A percentile compares a stretch with the other conserved stretches of the same genome.
These are phyloP conservation scores for Cataglyphis hispanica DNA, from an alignment of 1,140 invertebrate genomes.

Conservation along the genomic window DNA sequence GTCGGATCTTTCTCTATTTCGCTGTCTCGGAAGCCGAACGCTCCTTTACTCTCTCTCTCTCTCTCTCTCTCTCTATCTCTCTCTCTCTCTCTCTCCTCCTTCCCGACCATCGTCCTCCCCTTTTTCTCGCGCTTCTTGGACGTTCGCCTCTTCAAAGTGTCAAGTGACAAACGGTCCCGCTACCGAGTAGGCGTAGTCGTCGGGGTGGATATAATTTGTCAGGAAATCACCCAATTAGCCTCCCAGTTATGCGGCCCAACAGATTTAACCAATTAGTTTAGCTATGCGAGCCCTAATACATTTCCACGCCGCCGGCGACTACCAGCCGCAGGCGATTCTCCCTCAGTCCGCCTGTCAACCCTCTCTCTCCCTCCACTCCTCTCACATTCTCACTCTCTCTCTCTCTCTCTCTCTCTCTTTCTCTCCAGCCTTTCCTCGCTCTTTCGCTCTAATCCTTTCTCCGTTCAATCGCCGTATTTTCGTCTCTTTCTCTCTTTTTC, in stretches of 20 bases:
- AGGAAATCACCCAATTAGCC: conserved; percentile 87
- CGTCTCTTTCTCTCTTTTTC: background rate
- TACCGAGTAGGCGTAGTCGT: conserved; percentile 84
- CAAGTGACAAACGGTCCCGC: conserved; percentile 86
- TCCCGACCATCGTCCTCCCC: conserved; percentile 4
- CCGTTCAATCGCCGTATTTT: conserved; percentile 21
- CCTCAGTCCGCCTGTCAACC: conserved; percentile 35
- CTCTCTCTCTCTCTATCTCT: too few relatives aligned
- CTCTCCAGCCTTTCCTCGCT: too few relatives aligned
- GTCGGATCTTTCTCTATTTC: conserved; percentile 54
- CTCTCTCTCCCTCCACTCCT: conserved; percentile 39
- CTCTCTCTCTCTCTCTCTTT: conserved; percentile 17
- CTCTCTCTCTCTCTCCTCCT: background rate
- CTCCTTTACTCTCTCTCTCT: background rate
- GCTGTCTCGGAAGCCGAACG: conserved; percentile 34
- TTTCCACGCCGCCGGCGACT: conserved; percentile 80
- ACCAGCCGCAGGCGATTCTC: conserved; percentile 70
- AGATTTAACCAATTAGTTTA: conserved; percentile 87
- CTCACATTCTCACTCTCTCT: conserved; percentile 37
- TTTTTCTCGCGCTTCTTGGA: conserved; percentile 70
- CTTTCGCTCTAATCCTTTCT: background rate
- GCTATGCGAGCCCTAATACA: conserved; percentile 86
- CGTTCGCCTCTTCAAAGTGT: conserved; percentile 82
- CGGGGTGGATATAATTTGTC: conserved; percentile 87
- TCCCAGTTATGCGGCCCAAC: conserved; percentile 86